phyloP scores from a whole-genome alignment of 2,888 invertebrate species.

The Lucinisca nassula region DNA sequence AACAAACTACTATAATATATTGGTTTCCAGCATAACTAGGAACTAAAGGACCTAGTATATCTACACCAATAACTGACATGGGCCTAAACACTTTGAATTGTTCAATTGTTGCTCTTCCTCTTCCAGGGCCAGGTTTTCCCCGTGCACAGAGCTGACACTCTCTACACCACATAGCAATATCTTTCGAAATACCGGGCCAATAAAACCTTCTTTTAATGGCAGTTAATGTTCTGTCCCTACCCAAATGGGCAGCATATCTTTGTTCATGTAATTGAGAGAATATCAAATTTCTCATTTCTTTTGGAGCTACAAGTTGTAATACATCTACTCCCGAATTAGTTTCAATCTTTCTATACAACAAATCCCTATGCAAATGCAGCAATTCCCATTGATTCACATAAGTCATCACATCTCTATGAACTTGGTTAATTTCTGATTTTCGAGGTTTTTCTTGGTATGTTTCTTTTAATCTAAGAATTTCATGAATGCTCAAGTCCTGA shows the following conservation, averaged over 20 bases:
- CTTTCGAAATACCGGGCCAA: conserved; percentile 7
- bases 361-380: not conserved
- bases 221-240: not conserved
- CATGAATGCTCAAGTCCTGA: not conserved
- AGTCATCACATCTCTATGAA: not conserved
- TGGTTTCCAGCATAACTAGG: conserved; percentile 11
- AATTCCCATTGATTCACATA: not conserved
- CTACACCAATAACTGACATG: conserved; percentile 9
- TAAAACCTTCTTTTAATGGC: not conserved
- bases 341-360: not conserved
- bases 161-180: conserved; percentile 21
- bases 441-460: not conserved
- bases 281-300: not conserved
- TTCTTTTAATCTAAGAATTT: not conserved
- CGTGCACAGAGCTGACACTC: conserved; percentile 19
- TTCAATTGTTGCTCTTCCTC: conserved; percentile 23
- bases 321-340: not conserved
- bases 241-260: not conserved
- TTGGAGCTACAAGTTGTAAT: not conserved
- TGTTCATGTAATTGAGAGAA: conserved; percentile 1
- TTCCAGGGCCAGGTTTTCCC: conserved; percentile 33
- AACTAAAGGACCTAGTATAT: conserved; percentile 34
- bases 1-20: conserved; percentile 23
- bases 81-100: conserved; percentile 27
- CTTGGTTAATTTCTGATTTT: not conserved